Base-by-base conservation (phyloP, 1,140 invertebrate genomes). In the Ostrea edulis region DNA sequence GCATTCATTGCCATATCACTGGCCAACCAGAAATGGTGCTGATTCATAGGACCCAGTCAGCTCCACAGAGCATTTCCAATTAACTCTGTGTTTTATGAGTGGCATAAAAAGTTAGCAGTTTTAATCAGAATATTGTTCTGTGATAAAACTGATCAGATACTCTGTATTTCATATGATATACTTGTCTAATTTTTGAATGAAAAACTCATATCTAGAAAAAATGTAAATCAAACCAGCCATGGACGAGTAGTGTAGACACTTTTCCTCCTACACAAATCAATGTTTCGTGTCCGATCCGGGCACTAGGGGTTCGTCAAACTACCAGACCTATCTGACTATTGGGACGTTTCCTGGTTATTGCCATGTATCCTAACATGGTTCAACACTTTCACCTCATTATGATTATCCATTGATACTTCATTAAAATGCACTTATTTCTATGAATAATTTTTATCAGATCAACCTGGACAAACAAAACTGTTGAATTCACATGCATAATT, bases 331-430 rank as follows among this genome's bases (percentile, higher is more conserved):
- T 62, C 58, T 62, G 58, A 62, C 17, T 62, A 14, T 62, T 62
- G 58, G 58, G 58, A 62, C 7, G 14, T 62, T 62, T 62, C n/a
- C 35, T 44, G 35, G 35, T 44, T 44, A 44, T 44, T 44, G 35
- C 35, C 35, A 44, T 44, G 35, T 44, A 44, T 44, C 35, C 35
- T 14, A n/a, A 62, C 12, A 14, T 14, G 58, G 58, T 62, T 62
- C 58, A 62, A 62, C 17, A 20, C 58, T 44, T 44, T 20, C 58
- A 62, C 55, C 7, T 62, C 35, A 44, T 44, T 44, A 2, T 44
- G 35, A 44, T n/a, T 62, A n/a, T 62, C n/a, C 58, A 62, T n/a
- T 62, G 58, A 62, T 62, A 62, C n/a, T 62, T 62, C 58, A 62
- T 62, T 62, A 62, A 62, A 62, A 62, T 20, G 58, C 14, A 20